Evolutionary conservation across 2,888 invertebrate species (phyloP), one percentile per base, ranked within the genome.

Genomic region (Thymelicus sylvestris): DNA sequence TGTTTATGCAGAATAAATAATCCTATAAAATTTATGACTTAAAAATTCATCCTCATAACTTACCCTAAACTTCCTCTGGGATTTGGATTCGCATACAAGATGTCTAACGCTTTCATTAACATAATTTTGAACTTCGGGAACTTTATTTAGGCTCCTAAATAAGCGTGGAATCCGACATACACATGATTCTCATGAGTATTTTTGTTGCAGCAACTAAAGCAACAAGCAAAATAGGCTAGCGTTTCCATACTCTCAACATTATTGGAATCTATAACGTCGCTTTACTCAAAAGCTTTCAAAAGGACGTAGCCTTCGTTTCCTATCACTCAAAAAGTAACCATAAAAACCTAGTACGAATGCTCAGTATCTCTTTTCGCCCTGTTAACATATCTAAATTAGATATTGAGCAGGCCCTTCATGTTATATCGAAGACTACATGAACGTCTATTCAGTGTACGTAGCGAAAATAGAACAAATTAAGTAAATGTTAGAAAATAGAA

Each of bases 221-320:
- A 77, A 79, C 75, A 77, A 72, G 72, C 72, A 75, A 75, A 74
- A 68, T 64, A 67, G 69, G 59, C 69, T 61, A 39, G 60, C 74
- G 63, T 75, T 77, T 71, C 74, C 70, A 76, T 74, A 72, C 72
- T 70, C 73, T 75, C 72, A 73, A 78, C 74, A 74, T 77, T 82
- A 81, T 83, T 81, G 79, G 78, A 79, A 80, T 78, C 75, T 75
- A 74, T 75, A 76, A 80, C 73, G 72, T 70, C 72, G 69, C 39
- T 41, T 67, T 50, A 61, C 38, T 24, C 24, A 19, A 31, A 24
- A n/a, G 47, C 50, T 72, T 72, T 19, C 38, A 41, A 73, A 68
- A 69, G 38, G 63, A 59, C 65, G 52, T 66, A 70, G 31, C 19
- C 8, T 5, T 12, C 24, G 12, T 44, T 10, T 60, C 15, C 10